These are phyloP conservation scores for Cydia amplana DNA, from an alignment of 1,140 invertebrate species.

Conservation along the genomic window DNA sequence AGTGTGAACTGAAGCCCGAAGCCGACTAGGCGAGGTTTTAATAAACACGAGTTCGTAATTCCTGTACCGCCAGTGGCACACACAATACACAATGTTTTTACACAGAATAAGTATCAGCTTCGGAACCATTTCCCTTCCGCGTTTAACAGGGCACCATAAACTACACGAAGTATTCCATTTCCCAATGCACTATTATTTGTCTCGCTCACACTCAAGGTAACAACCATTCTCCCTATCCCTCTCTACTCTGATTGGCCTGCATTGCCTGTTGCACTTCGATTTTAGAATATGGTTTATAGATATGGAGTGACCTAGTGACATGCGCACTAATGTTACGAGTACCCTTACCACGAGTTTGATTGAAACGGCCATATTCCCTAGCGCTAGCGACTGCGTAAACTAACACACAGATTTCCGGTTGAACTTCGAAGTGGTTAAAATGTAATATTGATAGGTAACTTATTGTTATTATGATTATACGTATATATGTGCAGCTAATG, in stretches of 20 bases:
- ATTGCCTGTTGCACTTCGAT: constrained; percentile 1
- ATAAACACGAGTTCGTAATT: too few species aligned
- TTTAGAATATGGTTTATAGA: not conserved
- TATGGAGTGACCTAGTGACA: constrained; percentile 6
- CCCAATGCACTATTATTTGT: not conserved
- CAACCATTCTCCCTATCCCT: not conserved
- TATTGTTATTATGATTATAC: too few species aligned
- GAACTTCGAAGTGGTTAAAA: too few species aligned
- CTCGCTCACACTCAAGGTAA: not conserved
- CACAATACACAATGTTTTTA: too few species aligned
- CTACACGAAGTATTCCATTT: not conserved
- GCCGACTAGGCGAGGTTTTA: too few species aligned
- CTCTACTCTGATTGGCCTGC: not conserved
- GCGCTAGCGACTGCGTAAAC: too few species aligned
- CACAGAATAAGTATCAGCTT: not conserved
- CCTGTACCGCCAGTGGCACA: too few species aligned
- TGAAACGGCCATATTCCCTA: too few species aligned
- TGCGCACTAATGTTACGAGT: not conserved
- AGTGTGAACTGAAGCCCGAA: too few species aligned
- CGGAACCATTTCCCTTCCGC: not conserved
- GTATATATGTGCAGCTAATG: too few species aligned
- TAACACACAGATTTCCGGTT: too few species aligned
- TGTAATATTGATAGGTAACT: too few species aligned
- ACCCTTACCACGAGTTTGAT: not conserved
- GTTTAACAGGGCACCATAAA: constrained; percentile 7